phyloP scores from a whole-genome alignment of 2,888 invertebrate species.

The Idaea dimidiata region DNA sequence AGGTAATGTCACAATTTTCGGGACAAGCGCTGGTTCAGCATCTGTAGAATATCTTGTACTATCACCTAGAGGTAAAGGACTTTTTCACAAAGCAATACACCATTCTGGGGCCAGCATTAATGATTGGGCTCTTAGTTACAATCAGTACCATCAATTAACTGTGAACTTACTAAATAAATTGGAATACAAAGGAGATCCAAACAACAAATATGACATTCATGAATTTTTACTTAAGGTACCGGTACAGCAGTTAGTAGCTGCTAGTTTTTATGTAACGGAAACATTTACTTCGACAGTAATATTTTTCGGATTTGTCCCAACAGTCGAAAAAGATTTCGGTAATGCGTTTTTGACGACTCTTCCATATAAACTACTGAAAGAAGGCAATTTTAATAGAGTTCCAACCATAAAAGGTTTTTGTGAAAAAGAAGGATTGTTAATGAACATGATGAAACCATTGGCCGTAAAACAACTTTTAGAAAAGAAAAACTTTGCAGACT shows the following conservation, averaged over 20 bases:
- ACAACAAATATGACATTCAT: constrained; percentile 35
- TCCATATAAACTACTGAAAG: constrained; percentile 61
- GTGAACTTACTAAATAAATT: constrained; percentile 37
- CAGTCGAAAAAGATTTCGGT: constrained; percentile 49
- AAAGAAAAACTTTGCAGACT: neutral
- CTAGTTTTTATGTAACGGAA: constrained; percentile 28
- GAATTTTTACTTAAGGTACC: constrained; percentile 35
- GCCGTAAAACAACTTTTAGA: constrained; percentile 34
- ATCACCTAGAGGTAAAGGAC: constrained; percentile 43
- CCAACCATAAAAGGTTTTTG: constrained; percentile 74
- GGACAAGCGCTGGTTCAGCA: constrained; percentile 52
- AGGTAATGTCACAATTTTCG: constrained; percentile 53
- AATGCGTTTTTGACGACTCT: constrained; percentile 40
- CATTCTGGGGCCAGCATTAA: constrained; percentile 55
- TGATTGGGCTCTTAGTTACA: constrained; percentile 46
- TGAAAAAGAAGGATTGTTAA: constrained; percentile 64
- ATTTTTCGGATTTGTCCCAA: constrained; percentile 51
- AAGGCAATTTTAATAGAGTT: constrained; percentile 55
- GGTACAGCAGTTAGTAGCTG: constrained; percentile 24
- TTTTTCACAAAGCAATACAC: constrained; percentile 57
- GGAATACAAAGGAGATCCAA: constrained; percentile 36
- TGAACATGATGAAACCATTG: constrained; percentile 36
- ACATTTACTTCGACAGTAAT: constrained; percentile 30
- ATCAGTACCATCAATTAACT: constrained; percentile 37
- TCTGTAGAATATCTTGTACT: constrained; percentile 52